Evolutionary conservation across 2,113 vertebrate genomes (phyloP).

Genomic region (Chlamydotis undulata): DNA sequence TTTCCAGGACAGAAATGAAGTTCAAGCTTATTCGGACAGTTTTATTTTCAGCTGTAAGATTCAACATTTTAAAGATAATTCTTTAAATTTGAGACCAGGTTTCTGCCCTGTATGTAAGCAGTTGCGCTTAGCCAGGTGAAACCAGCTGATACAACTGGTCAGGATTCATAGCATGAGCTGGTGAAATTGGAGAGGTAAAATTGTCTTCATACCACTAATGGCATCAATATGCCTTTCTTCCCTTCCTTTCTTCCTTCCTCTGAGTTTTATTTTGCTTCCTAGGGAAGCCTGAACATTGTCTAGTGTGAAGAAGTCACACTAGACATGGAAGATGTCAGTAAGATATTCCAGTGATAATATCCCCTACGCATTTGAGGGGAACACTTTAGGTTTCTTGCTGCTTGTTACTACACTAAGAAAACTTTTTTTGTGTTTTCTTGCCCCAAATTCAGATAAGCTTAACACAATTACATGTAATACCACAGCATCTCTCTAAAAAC

Average conservation of each 20-base stretch:
- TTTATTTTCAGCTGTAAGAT: background rate
- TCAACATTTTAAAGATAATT: background rate
- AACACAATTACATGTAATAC: background rate
- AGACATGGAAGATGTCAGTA: background rate
- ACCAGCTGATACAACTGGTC: rapidly evolving
- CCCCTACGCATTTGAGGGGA: background rate
- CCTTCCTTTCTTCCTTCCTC: background rate
- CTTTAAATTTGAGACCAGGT: background rate
- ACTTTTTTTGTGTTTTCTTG: background rate
- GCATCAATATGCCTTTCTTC: background rate
- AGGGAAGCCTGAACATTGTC: background rate
- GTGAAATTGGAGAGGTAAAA: background rate
- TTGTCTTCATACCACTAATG: background rate
- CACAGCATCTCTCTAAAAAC: background rate
- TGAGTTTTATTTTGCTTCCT: background rate
- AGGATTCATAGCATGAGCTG: background rate
- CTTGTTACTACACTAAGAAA: background rate
- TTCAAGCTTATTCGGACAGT: background rate
- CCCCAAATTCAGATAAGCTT: background rate
- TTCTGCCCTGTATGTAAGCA: background rate
- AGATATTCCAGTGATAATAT: background rate
- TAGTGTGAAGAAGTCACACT: background rate
- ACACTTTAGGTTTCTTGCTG: background rate
- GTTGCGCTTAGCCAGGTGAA: background rate
- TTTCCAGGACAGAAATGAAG: background rate